Evolutionary conservation across 2,113 vertebrate species (phyloP).

Genomic region (Thalassarche chlororhynchos): DNA sequence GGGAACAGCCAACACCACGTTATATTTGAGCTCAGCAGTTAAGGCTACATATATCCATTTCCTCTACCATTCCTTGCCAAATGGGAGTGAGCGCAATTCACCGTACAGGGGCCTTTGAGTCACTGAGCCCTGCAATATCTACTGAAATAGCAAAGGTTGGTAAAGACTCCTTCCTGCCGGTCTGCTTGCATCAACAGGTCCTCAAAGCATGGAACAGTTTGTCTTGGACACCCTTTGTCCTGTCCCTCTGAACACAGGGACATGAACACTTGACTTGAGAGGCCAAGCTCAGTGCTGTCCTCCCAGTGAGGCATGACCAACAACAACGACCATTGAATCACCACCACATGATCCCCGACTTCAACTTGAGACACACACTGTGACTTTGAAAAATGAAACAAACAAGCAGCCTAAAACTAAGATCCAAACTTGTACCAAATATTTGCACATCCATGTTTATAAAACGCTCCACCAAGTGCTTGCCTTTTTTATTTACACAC

Average conservation of each 20-base stretch:
- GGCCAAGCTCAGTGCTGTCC: background rate
- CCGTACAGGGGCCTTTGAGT: background rate
- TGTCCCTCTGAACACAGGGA: background rate
- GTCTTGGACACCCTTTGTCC: background rate
- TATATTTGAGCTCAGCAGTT: background rate
- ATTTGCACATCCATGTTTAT: background rate
- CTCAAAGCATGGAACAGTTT: background rate
- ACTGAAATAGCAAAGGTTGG: constrained; percentile 7
- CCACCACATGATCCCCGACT: background rate
- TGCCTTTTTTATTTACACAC: background rate
- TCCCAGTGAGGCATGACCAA: background rate
- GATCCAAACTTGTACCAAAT: background rate
- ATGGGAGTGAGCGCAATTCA: background rate
- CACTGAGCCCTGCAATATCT: background rate
- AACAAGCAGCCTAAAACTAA: background rate
- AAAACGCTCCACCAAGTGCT: background rate
- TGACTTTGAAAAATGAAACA: background rate
- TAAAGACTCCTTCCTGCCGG: background rate
- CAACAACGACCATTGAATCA: background rate
- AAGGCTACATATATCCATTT: background rate
- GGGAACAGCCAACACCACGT: background rate
- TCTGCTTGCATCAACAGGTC: background rate
- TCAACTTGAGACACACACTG: background rate
- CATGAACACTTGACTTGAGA: background rate
- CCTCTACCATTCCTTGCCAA: background rate